A percentile compares a stretch with the other conserved stretches of the same genome.
phyloP scores from a whole-genome alignment of 1,140 invertebrate species.

The Bombus consobrinus region DNA sequence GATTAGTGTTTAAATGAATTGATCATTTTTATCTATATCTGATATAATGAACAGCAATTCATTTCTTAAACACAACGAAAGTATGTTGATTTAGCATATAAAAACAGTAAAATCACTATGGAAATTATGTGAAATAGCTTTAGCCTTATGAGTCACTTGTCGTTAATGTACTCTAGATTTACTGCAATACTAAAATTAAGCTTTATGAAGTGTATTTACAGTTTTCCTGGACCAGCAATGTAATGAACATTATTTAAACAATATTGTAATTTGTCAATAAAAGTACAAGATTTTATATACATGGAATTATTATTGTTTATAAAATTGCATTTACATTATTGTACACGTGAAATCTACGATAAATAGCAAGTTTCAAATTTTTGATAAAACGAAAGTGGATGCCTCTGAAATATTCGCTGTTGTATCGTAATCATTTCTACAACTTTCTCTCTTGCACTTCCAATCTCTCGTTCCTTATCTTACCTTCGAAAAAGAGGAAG shows the following conservation, averaged over 20 bases:
- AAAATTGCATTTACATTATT: background rate
- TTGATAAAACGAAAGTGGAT: constrained; percentile 8
- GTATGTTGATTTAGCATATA: constrained; percentile 23
- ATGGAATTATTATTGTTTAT: background rate
- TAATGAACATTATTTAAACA: constrained; percentile 5
- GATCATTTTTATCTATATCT: background rate
- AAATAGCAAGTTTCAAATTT: constrained; percentile 3
- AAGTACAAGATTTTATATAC: constrained; percentile 33
- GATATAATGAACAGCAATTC: background rate
- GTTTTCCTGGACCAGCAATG: constrained; percentile 31
- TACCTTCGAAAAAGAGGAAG: background rate
- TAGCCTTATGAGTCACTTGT: constrained; percentile 2
- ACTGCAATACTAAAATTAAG: constrained; percentile 20
- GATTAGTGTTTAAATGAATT: constrained; percentile 1
- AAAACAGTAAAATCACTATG: background rate
- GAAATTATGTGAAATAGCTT: background rate
- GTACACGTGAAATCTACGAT: background rate
- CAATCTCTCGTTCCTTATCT: background rate
- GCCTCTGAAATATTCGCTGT: background rate
- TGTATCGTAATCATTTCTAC: constrained; percentile 28
- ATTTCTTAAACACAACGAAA: constrained; percentile 28
- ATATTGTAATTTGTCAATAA: constrained; percentile 19
- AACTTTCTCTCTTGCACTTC: constrained; percentile 43
- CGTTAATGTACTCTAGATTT: constrained; percentile 23
- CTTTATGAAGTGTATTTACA: constrained; percentile 32